A percentile compares a stretch with the other conserved stretches of the same genome.
These are phyloP conservation scores for Coenonympha glycerion DNA, from an alignment of 2,888 invertebrate species.

Conservation along the genomic window DNA sequence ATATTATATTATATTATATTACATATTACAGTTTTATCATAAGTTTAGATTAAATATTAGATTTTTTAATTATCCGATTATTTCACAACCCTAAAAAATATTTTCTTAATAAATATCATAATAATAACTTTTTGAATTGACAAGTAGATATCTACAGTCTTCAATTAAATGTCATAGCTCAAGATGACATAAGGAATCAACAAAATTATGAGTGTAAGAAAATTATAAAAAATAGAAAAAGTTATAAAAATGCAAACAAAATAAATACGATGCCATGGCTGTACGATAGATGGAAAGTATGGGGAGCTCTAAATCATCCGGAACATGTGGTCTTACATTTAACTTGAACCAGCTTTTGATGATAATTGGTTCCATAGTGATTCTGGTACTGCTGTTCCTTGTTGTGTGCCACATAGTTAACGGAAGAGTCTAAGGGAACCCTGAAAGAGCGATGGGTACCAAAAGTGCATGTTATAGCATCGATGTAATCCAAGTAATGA, in stretches of 20 bases:
- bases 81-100: no score
- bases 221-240: background rate
- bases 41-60: no score
- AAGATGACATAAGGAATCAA: no score
- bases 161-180: no score
- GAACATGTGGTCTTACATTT: constrained; percentile 37
- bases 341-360: constrained; percentile 57
- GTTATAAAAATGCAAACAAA: constrained; percentile 10
- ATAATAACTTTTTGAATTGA: no score
- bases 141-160: no score
- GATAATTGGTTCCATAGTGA: constrained; percentile 52
- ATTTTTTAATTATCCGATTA: no score
- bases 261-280: constrained; percentile 14
- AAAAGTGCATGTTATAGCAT: constrained; percentile 36
- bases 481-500: constrained; percentile 46
- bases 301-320: constrained; percentile 35
- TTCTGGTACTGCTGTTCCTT: constrained; percentile 50
- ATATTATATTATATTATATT: no score
- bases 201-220: background rate
- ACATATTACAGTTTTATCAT: no score
- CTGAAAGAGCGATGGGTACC: constrained; percentile 27
- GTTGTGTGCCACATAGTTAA: constrained; percentile 57
- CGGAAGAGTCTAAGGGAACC: no score
- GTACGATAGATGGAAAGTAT: constrained; percentile 20
- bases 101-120: no score